A percentile compares a stretch with the other conserved stretches of the same genome.
These are phyloP conservation scores for Vanacampus margaritifer DNA, from an alignment of 2,113 vertebrate species.

Conservation along the genomic window DNA sequence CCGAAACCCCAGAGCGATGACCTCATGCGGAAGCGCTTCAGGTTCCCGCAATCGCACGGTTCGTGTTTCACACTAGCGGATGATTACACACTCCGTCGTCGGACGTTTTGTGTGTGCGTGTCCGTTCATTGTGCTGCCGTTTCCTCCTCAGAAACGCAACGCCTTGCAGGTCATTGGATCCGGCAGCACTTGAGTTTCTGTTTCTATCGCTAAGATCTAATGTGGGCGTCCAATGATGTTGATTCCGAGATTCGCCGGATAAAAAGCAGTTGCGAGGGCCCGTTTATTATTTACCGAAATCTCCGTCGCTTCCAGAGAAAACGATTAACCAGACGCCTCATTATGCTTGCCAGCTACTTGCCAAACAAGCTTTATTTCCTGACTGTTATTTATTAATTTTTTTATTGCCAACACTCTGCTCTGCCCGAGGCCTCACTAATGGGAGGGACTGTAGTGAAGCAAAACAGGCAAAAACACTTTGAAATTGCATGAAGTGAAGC, in stretches of 20 bases:
- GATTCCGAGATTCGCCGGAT: no score
- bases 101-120: background rate
- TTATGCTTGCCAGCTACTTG: background rate
- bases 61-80: constrained; percentile 32
- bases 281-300: background rate
- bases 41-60: constrained; percentile 6
- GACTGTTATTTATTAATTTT: background rate
- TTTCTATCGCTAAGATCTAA: background rate
- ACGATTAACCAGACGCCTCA: background rate
- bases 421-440: background rate
- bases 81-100: constrained; percentile 23
- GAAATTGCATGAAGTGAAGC: no score
- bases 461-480: background rate
- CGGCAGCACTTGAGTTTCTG: background rate
- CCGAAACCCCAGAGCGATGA: constrained; percentile 12
- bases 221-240: no score
- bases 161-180: constrained; percentile 6
- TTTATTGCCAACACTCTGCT: background rate
- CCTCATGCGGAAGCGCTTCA: constrained; percentile 30
- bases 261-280: no score
- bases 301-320: background rate
- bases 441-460: background rate
- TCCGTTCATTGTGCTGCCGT: constrained; percentile 23
- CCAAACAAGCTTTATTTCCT: background rate
- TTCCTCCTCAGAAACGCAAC: constrained; percentile 48